Evolutionary conservation across 2,797 vertebrate species (phyloP).

Genomic region (Siniperca scherzeri): DNA sequence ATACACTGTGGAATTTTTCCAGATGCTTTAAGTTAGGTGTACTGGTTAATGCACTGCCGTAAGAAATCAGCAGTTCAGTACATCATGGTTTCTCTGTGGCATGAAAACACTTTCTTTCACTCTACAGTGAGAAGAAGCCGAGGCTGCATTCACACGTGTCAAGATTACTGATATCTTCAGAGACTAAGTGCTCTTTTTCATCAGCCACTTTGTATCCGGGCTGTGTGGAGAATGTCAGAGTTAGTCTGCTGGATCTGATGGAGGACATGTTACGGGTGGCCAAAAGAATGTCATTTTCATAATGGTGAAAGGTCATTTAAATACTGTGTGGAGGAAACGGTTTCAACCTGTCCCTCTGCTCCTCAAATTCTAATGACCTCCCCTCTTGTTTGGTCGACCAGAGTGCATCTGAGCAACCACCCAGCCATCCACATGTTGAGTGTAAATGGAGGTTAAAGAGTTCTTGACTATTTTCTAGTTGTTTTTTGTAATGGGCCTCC

Average conservation of each 20-base stretch:
- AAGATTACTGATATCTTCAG: slow-evolving; percentile 75
- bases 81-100: slow-evolving; percentile 46
- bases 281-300: slow-evolving; percentile 49
- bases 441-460: slow-evolving; percentile 13
- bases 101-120: slow-evolving; percentile 53
- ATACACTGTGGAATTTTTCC: slow-evolving; percentile 62
- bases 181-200: slow-evolving; percentile 63
- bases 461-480: slow-evolving; percentile 1
- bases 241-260: slow-evolving; percentile 44
- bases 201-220: slow-evolving; percentile 59
- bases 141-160: slow-evolving; percentile 78
- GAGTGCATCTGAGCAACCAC: slow-evolving; percentile 6
- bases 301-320: slow-evolving; percentile 58
- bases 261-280: slow-evolving; percentile 32
- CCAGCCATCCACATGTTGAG: background rate
- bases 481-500: background rate
- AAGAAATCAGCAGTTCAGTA: slow-evolving; percentile 73
- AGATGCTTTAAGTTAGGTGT: slow-evolving; percentile 64
- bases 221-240: slow-evolving; percentile 65
- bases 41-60: slow-evolving; percentile 68
- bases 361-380: slow-evolving; percentile 40
- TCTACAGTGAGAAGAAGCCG: slow-evolving; percentile 53
- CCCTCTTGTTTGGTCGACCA: background rate
- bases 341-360: slow-evolving; percentile 36
- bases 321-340: slow-evolving; percentile 30